A percentile compares a stretch with the other conserved stretches of the same genome.
These are phyloP conservation scores for Noturus placidus DNA, from an alignment of 2,113 vertebrate species.

Conservation along the genomic window DNA sequence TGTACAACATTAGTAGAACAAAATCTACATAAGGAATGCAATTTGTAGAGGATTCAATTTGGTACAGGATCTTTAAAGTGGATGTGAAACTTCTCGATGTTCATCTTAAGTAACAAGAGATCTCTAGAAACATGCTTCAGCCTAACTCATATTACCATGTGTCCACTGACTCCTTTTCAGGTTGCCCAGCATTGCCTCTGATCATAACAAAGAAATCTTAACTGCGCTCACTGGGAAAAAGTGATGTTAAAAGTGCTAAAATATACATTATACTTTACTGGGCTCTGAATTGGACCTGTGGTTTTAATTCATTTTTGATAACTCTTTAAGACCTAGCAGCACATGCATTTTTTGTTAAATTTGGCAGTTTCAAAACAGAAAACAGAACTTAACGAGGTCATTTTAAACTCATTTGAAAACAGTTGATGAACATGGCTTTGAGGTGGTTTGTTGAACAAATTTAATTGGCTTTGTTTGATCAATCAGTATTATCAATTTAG, in stretches of 20 bases:
- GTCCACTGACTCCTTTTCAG: constrained; percentile 35
- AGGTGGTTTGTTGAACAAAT: not conserved
- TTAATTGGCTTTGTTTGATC: not conserved
- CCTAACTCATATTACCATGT: constrained; percentile 11
- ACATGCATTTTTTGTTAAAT: not conserved
- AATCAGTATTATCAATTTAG: constrained; percentile 1
- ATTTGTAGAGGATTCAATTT: not conserved
- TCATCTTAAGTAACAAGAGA: not conserved
- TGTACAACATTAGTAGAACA: not conserved
- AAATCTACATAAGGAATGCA: not conserved
- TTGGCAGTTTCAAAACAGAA: not conserved
- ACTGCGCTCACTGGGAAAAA: not conserved
- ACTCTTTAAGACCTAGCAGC: constrained; percentile 45
- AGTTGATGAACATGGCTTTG: not conserved
- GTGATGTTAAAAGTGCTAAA: not conserved
- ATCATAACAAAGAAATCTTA: not conserved
- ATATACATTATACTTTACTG: constrained; percentile 6
- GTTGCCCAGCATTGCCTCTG: not conserved
- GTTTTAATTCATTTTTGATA: constrained; percentile 1
- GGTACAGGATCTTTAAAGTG: constrained; percentile 14
- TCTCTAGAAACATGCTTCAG: not conserved
- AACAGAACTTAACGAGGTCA: not conserved
- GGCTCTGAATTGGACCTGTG: constrained; percentile 40
- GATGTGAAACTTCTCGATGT: constrained; percentile 23
- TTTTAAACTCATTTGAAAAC: not conserved